Evolutionary conservation across 2,113 vertebrate genomes (phyloP).

Genomic region (Mohoua ochrocephala): DNA sequence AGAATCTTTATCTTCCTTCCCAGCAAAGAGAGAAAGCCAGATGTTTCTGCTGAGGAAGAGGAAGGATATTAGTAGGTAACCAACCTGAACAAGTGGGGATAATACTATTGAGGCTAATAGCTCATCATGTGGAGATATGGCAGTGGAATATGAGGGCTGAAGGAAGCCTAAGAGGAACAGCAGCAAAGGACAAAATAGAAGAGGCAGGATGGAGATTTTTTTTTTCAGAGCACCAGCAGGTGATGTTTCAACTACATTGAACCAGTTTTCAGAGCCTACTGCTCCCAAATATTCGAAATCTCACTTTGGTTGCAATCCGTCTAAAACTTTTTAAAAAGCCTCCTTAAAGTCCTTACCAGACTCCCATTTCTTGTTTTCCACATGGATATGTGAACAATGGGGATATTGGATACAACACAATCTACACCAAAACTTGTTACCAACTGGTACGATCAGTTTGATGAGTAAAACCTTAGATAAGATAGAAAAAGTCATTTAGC

Average conservation of each 20-base stretch:
- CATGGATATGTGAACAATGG: not conserved
- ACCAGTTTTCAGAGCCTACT: not conserved
- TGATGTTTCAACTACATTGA: not conserved
- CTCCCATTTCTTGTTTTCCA: not conserved
- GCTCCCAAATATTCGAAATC: not conserved
- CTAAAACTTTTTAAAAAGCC: not conserved
- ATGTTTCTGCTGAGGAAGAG: not conserved
- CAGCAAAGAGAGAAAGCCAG: not conserved
- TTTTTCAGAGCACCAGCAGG: not conserved
- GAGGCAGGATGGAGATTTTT: not conserved
- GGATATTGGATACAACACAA: not conserved
- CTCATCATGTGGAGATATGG: not conserved
- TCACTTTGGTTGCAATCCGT: not conserved
- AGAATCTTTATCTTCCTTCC: not conserved
- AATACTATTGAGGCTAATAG: not conserved
- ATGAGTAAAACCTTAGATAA: not conserved
- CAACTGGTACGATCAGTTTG: rapidly evolving
- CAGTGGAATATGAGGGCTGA: not conserved
- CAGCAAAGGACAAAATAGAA: not conserved
- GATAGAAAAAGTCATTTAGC: not conserved
- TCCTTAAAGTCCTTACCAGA: not conserved
- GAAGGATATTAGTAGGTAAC: not conserved
- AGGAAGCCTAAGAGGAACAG: not conserved
- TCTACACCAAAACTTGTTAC: not conserved
- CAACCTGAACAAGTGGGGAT: not conserved